Evolutionary conservation across 1,140 invertebrate species (phyloP).

Genomic region (Euwallacea fornicatus): DNA sequence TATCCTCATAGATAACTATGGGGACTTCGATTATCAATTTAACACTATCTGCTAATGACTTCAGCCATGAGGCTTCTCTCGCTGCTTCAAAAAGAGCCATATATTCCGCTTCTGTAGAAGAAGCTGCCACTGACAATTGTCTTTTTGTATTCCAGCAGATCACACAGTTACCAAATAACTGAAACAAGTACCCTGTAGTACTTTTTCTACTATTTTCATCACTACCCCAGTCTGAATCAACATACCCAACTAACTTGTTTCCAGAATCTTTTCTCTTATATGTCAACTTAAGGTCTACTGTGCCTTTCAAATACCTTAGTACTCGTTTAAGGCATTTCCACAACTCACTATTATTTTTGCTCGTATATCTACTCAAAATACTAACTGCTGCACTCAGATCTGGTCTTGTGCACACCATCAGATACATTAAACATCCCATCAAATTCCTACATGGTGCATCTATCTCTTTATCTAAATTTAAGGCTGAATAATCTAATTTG

Average conservation of each 20-base stretch:
- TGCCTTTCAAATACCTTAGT: neutral
- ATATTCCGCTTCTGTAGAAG: neutral
- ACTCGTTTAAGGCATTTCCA: neutral
- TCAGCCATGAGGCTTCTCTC: neutral
- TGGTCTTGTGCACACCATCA: neutral
- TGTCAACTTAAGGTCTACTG: neutral
- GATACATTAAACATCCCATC: neutral
- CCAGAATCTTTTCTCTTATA: neutral
- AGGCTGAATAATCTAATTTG: neutral
- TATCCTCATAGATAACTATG: neutral
- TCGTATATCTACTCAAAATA: neutral
- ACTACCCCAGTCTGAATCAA: neutral
- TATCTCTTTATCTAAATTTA: neutral
- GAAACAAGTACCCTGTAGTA: neutral
- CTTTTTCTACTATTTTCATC: neutral
- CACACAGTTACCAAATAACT: neutral
- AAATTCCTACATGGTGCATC: neutral
- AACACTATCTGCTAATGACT: neutral
- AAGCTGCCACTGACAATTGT: neutral
- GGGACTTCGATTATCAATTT: neutral
- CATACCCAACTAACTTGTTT: neutral
- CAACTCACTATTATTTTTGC: neutral
- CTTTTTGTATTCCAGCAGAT: neutral
- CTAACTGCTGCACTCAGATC: neutral
- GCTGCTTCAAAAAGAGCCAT: neutral